Conservation (phyloP, 2,888 invertebrate species). For the Epirrhoe alternata region DNA sequence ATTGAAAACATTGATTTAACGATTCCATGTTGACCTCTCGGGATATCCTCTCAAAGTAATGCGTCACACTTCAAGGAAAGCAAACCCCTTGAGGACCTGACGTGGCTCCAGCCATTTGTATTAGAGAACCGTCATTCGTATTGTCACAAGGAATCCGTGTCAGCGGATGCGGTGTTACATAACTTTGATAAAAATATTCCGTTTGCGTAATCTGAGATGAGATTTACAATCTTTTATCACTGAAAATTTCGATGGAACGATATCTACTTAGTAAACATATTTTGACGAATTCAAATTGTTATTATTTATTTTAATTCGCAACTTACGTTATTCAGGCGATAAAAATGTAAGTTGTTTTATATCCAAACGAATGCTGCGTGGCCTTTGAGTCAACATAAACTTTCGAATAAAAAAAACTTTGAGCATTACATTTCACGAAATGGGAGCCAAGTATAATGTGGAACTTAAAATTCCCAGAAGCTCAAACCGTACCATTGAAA, state of each 20-base stretch:
- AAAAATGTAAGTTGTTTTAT: not conserved
- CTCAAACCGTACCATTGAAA: constrained; percentile 79
- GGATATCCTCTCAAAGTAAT: constrained; percentile 52
- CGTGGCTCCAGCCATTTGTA: constrained; percentile 52
- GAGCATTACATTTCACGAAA: constrained; percentile 26
- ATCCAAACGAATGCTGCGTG: not conserved
- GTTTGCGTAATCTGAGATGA: constrained; percentile 9
- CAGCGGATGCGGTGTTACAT: constrained; percentile 40
- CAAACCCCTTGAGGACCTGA: constrained; percentile 50
- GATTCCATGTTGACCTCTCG: constrained; percentile 30
- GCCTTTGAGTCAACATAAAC: constrained; percentile 7
- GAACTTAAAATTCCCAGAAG: constrained; percentile 74
- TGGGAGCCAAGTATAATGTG: constrained; percentile 63
- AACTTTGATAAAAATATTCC: constrained; percentile 35
- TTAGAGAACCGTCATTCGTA: constrained; percentile 54
- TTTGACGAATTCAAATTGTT: not conserved
- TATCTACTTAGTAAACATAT: not conserved
- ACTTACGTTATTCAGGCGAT: not conserved
- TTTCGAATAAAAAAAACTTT: constrained; percentile 35
- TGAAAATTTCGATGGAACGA: not conserved
- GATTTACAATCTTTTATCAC: not conserved
- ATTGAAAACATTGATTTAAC: constrained; percentile 20
- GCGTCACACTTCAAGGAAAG: constrained; percentile 55
- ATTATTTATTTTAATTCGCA: not conserved
- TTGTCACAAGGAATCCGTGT: constrained; percentile 52